These are phyloP conservation scores for Cyclargus thomasi DNA, from an alignment of 1,140 invertebrate genomes.

Conservation along the genomic window DNA sequence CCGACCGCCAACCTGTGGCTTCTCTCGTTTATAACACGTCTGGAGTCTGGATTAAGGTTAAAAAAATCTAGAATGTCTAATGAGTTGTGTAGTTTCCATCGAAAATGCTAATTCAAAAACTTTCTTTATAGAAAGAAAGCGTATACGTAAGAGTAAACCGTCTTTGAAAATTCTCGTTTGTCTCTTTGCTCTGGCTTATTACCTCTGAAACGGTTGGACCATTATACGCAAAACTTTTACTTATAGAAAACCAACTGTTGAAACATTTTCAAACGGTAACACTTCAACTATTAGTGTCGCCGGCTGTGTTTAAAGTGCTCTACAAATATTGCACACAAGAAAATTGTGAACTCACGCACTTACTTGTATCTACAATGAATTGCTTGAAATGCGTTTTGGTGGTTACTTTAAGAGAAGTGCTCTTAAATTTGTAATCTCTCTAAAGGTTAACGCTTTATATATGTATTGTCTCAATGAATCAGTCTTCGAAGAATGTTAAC, in stretches of 20 bases:
- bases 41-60: not conserved
- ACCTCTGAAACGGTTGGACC: not conserved
- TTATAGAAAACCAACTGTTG: not conserved
- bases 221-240: not conserved
- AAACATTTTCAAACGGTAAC: not conserved
- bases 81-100: not conserved
- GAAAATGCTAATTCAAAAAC: not conserved
- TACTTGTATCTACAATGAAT: no score
- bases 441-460: no score
- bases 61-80: not conserved
- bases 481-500: not conserved
- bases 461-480: not conserved
- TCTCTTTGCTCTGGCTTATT: constrained; percentile 1
- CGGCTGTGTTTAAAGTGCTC: not conserved
- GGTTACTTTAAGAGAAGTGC: no score
- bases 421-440: no score
- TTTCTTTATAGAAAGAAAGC: not conserved
- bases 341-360: not conserved
- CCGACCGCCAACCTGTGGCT: not conserved
- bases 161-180: not conserved
- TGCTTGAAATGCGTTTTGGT: no score
- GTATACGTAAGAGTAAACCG: not conserved
- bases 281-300: not conserved
- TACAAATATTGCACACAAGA: not conserved
- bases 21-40: not conserved